Base-by-base conservation (phyloP, 2,888 invertebrate genomes). In the Ophion obscuratus region DNA sequence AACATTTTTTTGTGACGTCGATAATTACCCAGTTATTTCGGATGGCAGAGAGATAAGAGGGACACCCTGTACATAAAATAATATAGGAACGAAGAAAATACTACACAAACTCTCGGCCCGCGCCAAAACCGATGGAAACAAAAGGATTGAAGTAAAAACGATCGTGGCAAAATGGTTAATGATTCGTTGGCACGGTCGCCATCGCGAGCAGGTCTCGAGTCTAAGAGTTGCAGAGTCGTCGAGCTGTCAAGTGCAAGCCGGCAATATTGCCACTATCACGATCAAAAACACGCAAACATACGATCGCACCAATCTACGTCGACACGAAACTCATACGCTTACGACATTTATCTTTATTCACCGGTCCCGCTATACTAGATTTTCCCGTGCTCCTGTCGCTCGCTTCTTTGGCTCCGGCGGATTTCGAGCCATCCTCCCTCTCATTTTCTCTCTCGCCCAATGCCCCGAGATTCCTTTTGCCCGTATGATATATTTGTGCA, bases 241-340 rank as follows among this genome's bases (percentile, higher is more conserved):
- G 81, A 78, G 68, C 81, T 85, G 84, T 85, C 84, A 85, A 85
- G 84, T 85, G 81, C 84, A 78, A 62, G 71, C 74, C 81, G 74
- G 67, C 64, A 73, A 67, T 62, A 70, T 27, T 17, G 57, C 31
- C 71, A 36, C 27, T 20, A 14, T 17, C 27, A n/a, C 57, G 17
- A 64, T 31, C 64, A 71, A 70, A 59, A 44, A 71, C 44, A 24
- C 78, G 36, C 70, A 76, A 61, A 64, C 59, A 64, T 64, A 17
- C 61, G 44, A 57, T 67, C 24, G 24, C 9, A 24, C 47, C 24
- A 11, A 17, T 62, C 14, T 14, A n/a, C 6, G 20, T 20, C 36
- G 24, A 59, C n/a, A 53, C 40, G 62, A 76, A 76, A 44, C 36
- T 44, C 66, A 36, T 31, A 67, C 66, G 9, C 24, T n/a, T 14